These are phyloP conservation scores for Threskiornis aethiopicus DNA, from an alignment of 2,797 vertebrate species.

Conservation along the genomic window DNA sequence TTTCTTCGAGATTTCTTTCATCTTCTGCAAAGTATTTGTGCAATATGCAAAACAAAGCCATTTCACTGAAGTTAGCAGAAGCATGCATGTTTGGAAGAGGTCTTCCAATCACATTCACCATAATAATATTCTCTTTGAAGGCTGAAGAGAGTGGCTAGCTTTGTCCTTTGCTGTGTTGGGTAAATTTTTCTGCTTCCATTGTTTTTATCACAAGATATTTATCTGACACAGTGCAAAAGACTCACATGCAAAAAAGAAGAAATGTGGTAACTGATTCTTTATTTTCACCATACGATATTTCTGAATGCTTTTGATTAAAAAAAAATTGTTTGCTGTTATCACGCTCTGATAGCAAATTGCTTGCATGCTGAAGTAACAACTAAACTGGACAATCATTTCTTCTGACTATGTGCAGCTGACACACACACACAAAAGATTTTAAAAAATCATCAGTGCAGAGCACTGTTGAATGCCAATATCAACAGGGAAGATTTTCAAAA, in stretches of 20 bases:
- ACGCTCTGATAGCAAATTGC: neutral
- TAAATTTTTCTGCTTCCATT: neutral
- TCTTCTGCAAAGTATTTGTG: neutral
- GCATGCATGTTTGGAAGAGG: neutral
- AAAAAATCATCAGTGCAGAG: neutral
- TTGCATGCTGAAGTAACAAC: neutral
- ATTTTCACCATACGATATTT: neutral
- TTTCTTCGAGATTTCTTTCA: neutral
- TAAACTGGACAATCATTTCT: neutral
- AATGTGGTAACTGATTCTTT: neutral
- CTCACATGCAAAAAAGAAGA: neutral
- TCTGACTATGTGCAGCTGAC: neutral
- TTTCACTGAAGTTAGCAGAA: neutral
- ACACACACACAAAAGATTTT: neutral
- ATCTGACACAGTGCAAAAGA: accelerated
- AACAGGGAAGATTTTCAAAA: neutral
- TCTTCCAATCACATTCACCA: neutral
- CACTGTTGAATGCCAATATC: neutral
- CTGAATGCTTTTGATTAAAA: neutral
- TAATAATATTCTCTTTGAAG: neutral
- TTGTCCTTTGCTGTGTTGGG: neutral
- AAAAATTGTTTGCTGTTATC: neutral
- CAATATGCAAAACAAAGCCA: neutral
- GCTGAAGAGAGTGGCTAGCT: neutral
- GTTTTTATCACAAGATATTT: neutral